Conservation (phyloP, 1,140 invertebrate genomes). For the Rhagoletis zephyria region DNA sequence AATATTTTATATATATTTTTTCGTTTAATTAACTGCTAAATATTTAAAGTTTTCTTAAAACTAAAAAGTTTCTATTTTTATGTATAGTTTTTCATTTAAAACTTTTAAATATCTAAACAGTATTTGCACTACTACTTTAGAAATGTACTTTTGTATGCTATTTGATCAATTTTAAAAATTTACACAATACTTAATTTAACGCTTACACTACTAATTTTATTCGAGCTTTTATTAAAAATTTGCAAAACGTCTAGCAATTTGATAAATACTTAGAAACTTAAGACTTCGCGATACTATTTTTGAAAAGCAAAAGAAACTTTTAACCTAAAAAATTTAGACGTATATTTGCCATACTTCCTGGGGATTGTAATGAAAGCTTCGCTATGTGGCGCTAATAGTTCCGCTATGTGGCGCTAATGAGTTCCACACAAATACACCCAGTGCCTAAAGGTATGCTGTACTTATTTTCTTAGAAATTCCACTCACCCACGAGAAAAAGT, state of each 20-base stretch:
- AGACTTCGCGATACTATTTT: not conserved
- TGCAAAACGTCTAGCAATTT: no score
- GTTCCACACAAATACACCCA: no score
- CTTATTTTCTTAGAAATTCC: no score
- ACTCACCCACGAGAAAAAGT: no score
- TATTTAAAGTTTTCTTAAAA: not conserved
- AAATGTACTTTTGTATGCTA: slow-evolving; percentile 63
- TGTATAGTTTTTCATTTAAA: not conserved
- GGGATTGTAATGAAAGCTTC: no score
- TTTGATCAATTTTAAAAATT: slow-evolving; percentile 34
- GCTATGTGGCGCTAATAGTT: no score
- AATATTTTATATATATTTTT: slow-evolving; percentile 1
- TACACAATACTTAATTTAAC: slow-evolving; percentile 47
- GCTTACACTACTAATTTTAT: not conserved
- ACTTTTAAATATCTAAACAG: slow-evolving; percentile 46
- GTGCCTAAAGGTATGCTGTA: no score
- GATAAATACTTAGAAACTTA: no score
- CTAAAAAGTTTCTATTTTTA: not conserved
- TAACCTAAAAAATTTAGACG: no score
- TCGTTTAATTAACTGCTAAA: not conserved
- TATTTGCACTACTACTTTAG: slow-evolving; percentile 65
- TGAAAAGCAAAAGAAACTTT: not conserved
- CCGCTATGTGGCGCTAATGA: no score
- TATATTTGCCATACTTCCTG: no score
- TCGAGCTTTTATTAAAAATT: not conserved